A percentile compares a stretch with the other conserved stretches of the same genome.
phyloP scores from a whole-genome alignment of 2,888 invertebrate genomes.

The Pyrrhosoma nymphula region DNA sequence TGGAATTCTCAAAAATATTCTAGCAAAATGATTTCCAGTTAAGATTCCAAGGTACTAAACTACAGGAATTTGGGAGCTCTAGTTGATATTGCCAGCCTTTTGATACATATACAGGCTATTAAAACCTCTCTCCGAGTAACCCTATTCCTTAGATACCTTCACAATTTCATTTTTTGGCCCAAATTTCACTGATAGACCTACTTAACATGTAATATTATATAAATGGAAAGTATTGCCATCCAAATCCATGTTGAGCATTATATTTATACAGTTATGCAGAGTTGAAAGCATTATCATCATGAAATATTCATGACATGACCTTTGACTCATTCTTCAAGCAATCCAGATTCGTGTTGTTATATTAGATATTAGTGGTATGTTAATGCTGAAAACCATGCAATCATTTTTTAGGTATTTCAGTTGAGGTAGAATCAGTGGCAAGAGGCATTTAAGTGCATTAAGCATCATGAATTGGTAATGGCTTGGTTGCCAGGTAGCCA shows the following conservation, averaged over 20 bases:
- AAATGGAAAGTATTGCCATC: neutral
- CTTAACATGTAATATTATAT: too few relatives aligned
- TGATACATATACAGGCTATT: too few relatives aligned
- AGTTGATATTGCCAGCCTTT: too few relatives aligned
- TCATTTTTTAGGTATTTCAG: neutral
- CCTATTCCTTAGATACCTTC: too few relatives aligned
- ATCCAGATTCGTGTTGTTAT: neutral
- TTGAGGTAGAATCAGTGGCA: neutral
- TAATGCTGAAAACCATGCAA: constrained; percentile 7
- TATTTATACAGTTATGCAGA: neutral
- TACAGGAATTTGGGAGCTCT: too few relatives aligned
- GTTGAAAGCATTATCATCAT: neutral
- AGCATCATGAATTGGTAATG: constrained; percentile 30
- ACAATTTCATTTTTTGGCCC: neutral
- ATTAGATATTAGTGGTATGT: neutral
- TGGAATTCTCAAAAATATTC: too few relatives aligned
- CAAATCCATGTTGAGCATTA: neutral
- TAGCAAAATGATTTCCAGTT: too few relatives aligned
- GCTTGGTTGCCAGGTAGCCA: constrained; percentile 43
- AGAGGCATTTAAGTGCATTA: constrained; percentile 38
- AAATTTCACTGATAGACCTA: neutral
- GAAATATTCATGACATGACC: neutral
- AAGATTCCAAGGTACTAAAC: too few relatives aligned
- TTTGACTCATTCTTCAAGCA: neutral
- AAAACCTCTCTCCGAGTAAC: too few relatives aligned